Base-by-base conservation (phyloP, 2,113 vertebrate species). In the Phyllostomus hastatus region DNA sequence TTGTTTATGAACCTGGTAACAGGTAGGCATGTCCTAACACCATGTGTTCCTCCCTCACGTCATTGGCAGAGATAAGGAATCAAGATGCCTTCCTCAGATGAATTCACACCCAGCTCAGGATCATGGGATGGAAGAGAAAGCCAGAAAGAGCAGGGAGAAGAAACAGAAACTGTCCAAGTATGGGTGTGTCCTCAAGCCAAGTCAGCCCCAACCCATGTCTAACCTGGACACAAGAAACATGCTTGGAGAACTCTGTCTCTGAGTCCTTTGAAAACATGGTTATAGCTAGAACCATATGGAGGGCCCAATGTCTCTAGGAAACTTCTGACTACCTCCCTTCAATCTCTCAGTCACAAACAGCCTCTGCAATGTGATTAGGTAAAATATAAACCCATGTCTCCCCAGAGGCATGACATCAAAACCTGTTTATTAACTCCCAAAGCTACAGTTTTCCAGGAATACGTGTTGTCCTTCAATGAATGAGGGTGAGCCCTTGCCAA, bases 221-320 rank as follows among this genome's bases (percentile, higher is more conserved):
- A 69, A 91, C 57, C 70, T 1, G 9, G 52, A 75, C 22, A 33
- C 16, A 70, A 91, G 64, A 81, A 83, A 11, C 38, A 2, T 64
- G 93, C 33, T 86, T 78, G 33, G 54, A 91, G 91, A 89, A 61
- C 31, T 91, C 83, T 66, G 33, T 43, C 26, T 76, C 43, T 35
- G 5, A 67, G 73, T 7, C 48, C n/a, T 11, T 69, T 50, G 48
- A 82, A 86, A 88, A 95, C 41, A 75, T 5, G 61, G 67, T 57
- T 69, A 54, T 93, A 92, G 91, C 86, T 66, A 91, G 73, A 95
- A 73, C 67, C 66, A 67, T 78, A 59, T 48, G 41, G 54, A 83
- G 22, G 11, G 5, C 26, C 80, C 64, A 69, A 67, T n/a, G 35
- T 64, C 48, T 54, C 67, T 79, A 91, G 75, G 69, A 83, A 87